phyloP scores from a whole-genome alignment of 2,797 vertebrate genomes.

The Cynodonichthys magdalenae region DNA sequence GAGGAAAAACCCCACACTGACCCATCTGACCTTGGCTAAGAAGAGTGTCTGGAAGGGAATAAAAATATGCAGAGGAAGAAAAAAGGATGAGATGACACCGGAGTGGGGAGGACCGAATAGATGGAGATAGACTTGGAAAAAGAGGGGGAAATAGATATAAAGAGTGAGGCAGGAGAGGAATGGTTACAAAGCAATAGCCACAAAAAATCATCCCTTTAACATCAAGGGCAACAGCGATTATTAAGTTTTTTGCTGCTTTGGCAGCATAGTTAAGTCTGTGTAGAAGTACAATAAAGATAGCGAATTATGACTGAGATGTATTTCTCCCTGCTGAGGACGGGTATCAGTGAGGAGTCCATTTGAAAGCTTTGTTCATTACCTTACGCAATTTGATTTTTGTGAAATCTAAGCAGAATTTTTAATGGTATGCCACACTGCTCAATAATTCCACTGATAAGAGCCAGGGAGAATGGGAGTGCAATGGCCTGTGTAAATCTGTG shows the following conservation, averaged over 20 bases:
- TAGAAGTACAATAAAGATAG: constrained; percentile 78
- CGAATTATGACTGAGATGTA: constrained; percentile 75
- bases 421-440: constrained; percentile 80
- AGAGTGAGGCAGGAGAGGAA: constrained; percentile 22
- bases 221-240: constrained; percentile 71
- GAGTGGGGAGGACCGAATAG: constrained; percentile 4
- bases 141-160: constrained; percentile 20
- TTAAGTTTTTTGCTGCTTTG: constrained; percentile 60
- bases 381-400: constrained; percentile 78
- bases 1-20: constrained; percentile 27
- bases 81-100: constrained; percentile 6
- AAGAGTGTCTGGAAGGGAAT: not conserved
- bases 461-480: constrained; percentile 77
- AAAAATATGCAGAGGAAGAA: constrained; percentile 6
- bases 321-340: constrained; percentile 63
- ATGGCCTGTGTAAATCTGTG: constrained; percentile 83
- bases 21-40: constrained; percentile 44
- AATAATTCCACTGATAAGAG: constrained; percentile 82
- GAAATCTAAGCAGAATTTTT: constrained; percentile 86
- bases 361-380: constrained; percentile 75
- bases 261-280: constrained; percentile 69
- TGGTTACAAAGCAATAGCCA: constrained; percentile 52
- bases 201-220: constrained; percentile 67
- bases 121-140: constrained; percentile 27
- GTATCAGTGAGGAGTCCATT: constrained; percentile 69